Percentiles rank a stretch among this genome's conserved stretches.
Evolutionary conservation across 2,888 invertebrate genomes (phyloP).

Genomic region (Alsophila aescularia): DNA sequence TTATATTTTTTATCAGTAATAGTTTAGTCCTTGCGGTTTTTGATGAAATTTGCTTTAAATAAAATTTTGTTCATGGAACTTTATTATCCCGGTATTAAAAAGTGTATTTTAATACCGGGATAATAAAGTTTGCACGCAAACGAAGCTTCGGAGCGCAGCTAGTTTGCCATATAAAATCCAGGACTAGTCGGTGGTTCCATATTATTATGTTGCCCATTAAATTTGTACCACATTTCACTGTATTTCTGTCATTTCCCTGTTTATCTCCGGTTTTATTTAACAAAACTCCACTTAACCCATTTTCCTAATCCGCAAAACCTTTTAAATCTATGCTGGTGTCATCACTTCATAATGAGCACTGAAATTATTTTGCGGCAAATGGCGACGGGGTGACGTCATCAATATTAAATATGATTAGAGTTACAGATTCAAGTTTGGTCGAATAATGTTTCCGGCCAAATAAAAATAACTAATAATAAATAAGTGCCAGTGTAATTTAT

Average conservation of each 20-base stretch:
- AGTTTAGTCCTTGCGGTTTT: too few species aligned
- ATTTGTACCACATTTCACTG: neutral
- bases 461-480: too few species aligned
- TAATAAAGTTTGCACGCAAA: too few species aligned
- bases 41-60: too few species aligned
- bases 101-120: too few species aligned
- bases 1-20: too few species aligned
- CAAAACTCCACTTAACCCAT: slow-evolving; percentile 24
- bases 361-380: slow-evolving; percentile 25
- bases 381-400: slow-evolving; percentile 22
- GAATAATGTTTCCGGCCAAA: neutral
- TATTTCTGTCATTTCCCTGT: slow-evolving; percentile 5
- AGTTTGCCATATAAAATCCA: too few species aligned
- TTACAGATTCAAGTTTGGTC: neutral
- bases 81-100: too few species aligned
- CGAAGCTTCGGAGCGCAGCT: too few species aligned
- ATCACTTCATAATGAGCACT: slow-evolving; percentile 25
- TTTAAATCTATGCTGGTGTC: slow-evolving; percentile 28
- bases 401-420: slow-evolving; percentile 20
- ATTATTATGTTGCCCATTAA: neutral
- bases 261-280: slow-evolving; percentile 16
- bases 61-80: too few species aligned
- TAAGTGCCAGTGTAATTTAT: too few species aligned
- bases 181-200: too few species aligned
- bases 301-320: slow-evolving; percentile 29